Conservation (phyloP, 2,888 invertebrate genomes). For the Folsomia manolachei region DNA sequence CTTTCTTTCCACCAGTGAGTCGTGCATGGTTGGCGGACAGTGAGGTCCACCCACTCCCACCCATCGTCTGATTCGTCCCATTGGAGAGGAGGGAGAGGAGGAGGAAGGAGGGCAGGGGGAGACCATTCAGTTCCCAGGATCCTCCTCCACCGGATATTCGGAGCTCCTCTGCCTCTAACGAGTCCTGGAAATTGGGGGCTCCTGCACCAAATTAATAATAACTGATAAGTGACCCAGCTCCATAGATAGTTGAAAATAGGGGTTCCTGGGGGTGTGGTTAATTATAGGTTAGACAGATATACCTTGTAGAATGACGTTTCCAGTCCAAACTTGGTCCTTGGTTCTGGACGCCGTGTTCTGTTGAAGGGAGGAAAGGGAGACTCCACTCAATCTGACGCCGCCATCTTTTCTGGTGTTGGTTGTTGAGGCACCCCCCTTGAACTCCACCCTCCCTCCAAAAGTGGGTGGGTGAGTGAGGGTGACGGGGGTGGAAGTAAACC, state of each 20-base stretch:
- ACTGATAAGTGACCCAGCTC: not conserved
- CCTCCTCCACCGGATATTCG: not conserved
- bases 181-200: too few species aligned
- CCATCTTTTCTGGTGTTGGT: too few species aligned
- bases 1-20: too few species aligned
- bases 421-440: not conserved
- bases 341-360: conserved; percentile 34
- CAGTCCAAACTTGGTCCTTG: conserved; percentile 32
- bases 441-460: conserved; percentile 10
- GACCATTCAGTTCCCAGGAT: not conserved
- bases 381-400: conserved; percentile 24
- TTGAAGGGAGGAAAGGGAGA: conserved; percentile 27
- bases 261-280: not conserved
- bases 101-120: too few species aligned
- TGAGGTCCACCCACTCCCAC: not conserved
- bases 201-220: too few species aligned
- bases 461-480: conserved; percentile 19
- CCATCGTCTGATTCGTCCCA: conserved; percentile 6
- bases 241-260: not conserved
- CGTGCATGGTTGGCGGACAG: not conserved
- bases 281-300: too few species aligned
- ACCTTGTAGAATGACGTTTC: conserved; percentile 25
- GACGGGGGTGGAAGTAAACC: conserved; percentile 32
- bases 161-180: not conserved
- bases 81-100: not conserved